Conservation (phyloP, 1,140 invertebrate species). For the Bombus picipes region DNA sequence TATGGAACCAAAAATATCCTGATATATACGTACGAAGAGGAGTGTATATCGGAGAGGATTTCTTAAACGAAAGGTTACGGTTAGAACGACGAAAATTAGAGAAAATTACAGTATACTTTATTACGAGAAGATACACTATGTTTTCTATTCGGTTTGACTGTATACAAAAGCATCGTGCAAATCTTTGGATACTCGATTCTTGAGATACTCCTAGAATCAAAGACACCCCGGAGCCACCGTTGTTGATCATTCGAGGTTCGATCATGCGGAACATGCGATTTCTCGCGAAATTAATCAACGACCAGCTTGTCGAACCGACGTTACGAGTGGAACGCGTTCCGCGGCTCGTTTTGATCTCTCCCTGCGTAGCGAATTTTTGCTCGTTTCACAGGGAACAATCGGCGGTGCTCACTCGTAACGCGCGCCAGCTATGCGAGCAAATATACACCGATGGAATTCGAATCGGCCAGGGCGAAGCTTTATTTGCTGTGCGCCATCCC, state of each 20-base stretch:
- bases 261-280: neutral
- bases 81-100: neutral
- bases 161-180: neutral
- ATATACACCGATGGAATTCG: conserved; percentile 55
- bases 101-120: neutral
- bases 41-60: too few species aligned
- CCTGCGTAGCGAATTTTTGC: conserved; percentile 9
- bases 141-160: neutral
- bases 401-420: neutral
- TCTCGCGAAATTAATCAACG: conserved; percentile 25
- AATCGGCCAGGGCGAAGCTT: conserved; percentile 27
- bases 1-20: too few species aligned
- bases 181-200: neutral
- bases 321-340: neutral
- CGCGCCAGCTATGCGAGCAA: conserved; percentile 26
- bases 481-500: conserved; percentile 38
- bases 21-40: accelerated
- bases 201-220: too few species aligned
- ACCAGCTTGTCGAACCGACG: neutral
- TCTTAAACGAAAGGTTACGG: too few species aligned
- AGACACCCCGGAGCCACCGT: too few species aligned
- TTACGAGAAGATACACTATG: neutral
- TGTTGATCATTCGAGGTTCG: neutral
- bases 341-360: neutral
- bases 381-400: conserved; percentile 18